These are phyloP conservation scores for Terrapene triunguis DNA, from an alignment of 2,113 vertebrate species.

Conservation along the genomic window DNA sequence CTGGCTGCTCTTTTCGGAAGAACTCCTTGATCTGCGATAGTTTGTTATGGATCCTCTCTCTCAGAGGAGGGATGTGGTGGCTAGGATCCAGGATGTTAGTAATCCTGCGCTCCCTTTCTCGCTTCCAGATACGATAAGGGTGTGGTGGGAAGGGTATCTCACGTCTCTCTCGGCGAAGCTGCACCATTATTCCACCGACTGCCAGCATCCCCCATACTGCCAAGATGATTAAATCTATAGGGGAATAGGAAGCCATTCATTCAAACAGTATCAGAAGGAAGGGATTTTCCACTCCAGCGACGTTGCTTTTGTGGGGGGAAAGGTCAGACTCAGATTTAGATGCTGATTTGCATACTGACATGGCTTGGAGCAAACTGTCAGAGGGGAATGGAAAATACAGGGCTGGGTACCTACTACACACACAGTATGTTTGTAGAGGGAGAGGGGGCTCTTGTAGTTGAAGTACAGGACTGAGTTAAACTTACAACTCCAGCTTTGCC, in stretches of 20 bases:
- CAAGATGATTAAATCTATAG: constrained; percentile 89
- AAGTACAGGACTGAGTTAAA: background rate
- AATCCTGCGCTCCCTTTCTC: constrained; percentile 90
- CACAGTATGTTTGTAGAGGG: background rate
- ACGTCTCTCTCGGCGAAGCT: constrained; percentile 88
- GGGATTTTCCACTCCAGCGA: background rate
- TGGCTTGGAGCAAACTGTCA: background rate
- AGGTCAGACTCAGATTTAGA: background rate
- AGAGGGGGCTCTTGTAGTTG: background rate
- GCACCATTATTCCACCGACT: constrained; percentile 84
- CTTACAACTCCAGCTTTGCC: background rate
- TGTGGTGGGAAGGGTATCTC: constrained; percentile 90
- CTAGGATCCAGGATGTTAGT: constrained; percentile 96
- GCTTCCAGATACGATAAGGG: constrained; percentile 91
- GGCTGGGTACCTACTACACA: background rate
- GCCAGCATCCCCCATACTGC: constrained; percentile 89
- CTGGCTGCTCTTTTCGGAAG: constrained; percentile 78
- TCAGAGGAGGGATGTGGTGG: constrained; percentile 89
- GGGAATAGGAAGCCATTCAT: background rate
- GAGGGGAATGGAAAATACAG: background rate
- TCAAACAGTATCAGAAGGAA: background rate
- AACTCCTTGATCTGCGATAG: constrained; percentile 76
- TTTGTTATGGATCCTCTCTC: constrained; percentile 82
- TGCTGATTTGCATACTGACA: background rate
- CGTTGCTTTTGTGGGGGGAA: too few species aligned